Evolutionary conservation across 2,888 invertebrate genomes (phyloP), one percentile per base, ranked within the genome.

Genomic region (Nemotelus nigrinus): DNA sequence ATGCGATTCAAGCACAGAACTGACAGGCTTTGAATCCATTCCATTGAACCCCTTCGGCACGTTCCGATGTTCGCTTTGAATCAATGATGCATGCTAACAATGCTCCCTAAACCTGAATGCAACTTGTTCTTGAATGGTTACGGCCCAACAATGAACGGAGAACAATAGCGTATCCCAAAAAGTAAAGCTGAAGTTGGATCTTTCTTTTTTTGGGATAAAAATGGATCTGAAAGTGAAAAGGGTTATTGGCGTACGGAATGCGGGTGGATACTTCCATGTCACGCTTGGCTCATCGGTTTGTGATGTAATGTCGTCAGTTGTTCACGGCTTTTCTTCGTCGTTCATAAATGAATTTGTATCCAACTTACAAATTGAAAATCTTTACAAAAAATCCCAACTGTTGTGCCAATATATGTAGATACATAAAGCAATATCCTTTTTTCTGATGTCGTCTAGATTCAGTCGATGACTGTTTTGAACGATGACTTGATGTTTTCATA

Each of bases 11-110:
- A 43, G 63, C 63, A 41, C 39, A 10, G 41, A 63, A 6, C 43
- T 41, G 63, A 63, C 71, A 71, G 71, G 57, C 48, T 45, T 55
- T 48, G 71, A 71, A 55, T 71, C 55, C 44, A n/a, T 4, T 4
- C 57, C 71, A 71, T 71, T 71, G 44, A 71, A 57, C 44, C 71
- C 71, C 71, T 65, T 43, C 44, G 71, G 71, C 71, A 53, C 55
- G 55, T 55, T 71, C 55, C 71, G 3, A 71, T 55, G 71, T 55
- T 71, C 71, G 55, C 41, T 57, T 71, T 71, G 41, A 71, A 57
- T 71, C 71, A 71, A n/a, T 55, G 65, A 47, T 47, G 55, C 71
- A 57, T 71, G 55, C 57, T 43, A 71, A 55, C 55, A 71, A 71
- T 71, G 39, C 55, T 25, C 44, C 68, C 53, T n/a, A 71, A 71